Base-by-base conservation (phyloP, 2,888 invertebrate species). In the Aphidoletes aphidimyza region DNA sequence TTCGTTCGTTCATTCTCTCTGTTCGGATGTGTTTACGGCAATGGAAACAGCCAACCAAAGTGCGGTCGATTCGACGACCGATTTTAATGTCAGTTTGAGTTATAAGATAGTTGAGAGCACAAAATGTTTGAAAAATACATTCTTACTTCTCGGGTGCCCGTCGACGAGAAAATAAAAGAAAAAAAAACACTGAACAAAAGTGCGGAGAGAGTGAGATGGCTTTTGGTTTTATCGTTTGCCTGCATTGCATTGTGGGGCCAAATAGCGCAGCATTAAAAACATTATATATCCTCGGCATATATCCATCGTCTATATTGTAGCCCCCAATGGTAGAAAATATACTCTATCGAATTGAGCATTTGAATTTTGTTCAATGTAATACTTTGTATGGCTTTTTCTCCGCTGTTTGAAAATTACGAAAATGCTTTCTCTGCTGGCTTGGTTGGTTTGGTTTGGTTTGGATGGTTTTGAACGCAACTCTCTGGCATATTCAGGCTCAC, bases 41-140 rank as follows among this genome's bases (percentile, higher is more conserved):
- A 69, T 69, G 69, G 30, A 9, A 69, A 30, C 69, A 69, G 69
- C 69, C 54, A 69, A 69, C 30, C 69, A 69, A 69, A 69, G 69
- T 69, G 69, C 69, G 26, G 69, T 69, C 69, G 69, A 69, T 69
- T 69, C 69, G 69, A 69, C 69, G 69, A 69, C 69, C 69, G 69
- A 69, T 69, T 69, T 69, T 69, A 69, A 69, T 69, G 69, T 69
- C 69, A 69, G 69, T 69, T 69, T 69, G 69, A 69, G 69, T 69
- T 69, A 69, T 69, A 69, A 69, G 69, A 69, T 69, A 69, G 69
- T 69, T 69, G 69, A n/a, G n/a, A 69, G 69, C 69, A 69, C 69
- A 69, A 69, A 69, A 69, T 69, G 69, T 69, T 69, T 30, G 69
- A 69, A 69, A 69, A 69, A 69, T 69, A 69, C 69, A 69, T 69